These are phyloP conservation scores for Laothoe populi DNA, from an alignment of 2,888 invertebrate genomes.

Conservation along the genomic window DNA sequence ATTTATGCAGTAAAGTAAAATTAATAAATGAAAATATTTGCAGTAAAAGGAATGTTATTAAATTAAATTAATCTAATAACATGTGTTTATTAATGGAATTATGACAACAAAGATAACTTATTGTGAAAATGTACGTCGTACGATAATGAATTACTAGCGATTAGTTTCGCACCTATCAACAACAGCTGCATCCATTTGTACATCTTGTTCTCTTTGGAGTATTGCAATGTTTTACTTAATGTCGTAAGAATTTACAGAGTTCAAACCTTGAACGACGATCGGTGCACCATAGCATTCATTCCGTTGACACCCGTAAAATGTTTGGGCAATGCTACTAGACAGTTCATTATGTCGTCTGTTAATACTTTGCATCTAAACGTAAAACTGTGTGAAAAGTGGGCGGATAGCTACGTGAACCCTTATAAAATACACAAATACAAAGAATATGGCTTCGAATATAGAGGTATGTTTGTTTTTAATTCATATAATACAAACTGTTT, in stretches of 20 bases:
- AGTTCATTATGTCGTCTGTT: slow-evolving; percentile 31
- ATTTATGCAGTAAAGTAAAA: too few species aligned
- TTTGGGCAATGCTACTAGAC: slow-evolving; percentile 37
- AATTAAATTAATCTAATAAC: too few species aligned
- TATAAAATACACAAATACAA: slow-evolving; percentile 33
- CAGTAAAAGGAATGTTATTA: too few species aligned
- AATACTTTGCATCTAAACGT: slow-evolving; percentile 38
- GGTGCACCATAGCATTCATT: slow-evolving; percentile 43
- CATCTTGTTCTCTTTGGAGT: slow-evolving; percentile 33
- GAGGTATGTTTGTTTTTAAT: slow-evolving; percentile 38
- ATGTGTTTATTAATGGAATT: too few species aligned
- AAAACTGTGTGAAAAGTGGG: slow-evolving; percentile 54
- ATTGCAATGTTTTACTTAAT: slow-evolving; percentile 43
- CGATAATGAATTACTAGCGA: neutral
- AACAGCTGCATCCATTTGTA: slow-evolving; percentile 11
- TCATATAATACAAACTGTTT: too few species aligned
- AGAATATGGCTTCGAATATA: slow-evolving; percentile 35
- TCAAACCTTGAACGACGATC: slow-evolving; percentile 37
- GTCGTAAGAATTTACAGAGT: slow-evolving; percentile 44
- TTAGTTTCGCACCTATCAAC: neutral
- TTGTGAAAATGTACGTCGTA: too few species aligned
- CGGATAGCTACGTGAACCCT: slow-evolving; percentile 40
- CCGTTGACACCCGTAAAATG: slow-evolving; percentile 50
- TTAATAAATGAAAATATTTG: too few species aligned
- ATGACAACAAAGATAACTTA: too few species aligned